phyloP scores from a whole-genome alignment of 2,888 invertebrate genomes.

The Philereme vetulata region DNA sequence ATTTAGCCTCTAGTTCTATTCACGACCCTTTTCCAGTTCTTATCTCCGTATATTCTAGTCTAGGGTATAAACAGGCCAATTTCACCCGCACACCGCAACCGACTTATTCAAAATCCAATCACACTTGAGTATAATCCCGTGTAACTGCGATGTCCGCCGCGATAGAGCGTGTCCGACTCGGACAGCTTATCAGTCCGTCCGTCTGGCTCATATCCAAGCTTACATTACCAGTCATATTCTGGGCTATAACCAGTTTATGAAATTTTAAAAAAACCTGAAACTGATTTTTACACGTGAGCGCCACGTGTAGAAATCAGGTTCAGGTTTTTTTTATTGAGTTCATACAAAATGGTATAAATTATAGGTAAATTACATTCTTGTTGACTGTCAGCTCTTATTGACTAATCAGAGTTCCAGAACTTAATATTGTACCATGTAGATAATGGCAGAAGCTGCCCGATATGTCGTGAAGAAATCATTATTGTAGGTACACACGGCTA shows the following conservation, averaged over 20 bases:
- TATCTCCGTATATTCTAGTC: conserved; percentile 1
- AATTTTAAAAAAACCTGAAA: no score
- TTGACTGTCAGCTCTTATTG: no score
- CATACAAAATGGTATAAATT: no score
- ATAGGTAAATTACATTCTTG: no score
- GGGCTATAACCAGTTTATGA: conserved; percentile 3
- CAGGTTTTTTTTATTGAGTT: no score
- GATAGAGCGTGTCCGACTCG: conserved; percentile 10
- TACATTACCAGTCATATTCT: conserved; percentile 6
- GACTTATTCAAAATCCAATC: conserved; percentile 20
- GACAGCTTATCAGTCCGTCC: conserved; percentile 5
- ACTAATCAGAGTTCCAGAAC: no score
- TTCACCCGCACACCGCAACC: conserved; percentile 9
- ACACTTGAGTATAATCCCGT: conserved; percentile 7
- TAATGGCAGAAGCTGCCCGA: no score
- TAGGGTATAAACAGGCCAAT: conserved; percentile 3
- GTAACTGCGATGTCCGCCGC: conserved; percentile 5
- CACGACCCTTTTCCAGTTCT: background rate
- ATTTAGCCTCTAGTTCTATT: background rate
- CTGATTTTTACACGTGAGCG: no score
- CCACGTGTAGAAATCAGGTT: background rate
- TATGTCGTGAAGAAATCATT: no score
- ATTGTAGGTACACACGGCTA: no score
- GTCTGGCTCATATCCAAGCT: background rate
- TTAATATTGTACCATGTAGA: no score